phyloP scores from a whole-genome alignment of 2,797 vertebrate species.

The Chrosomus eos region DNA sequence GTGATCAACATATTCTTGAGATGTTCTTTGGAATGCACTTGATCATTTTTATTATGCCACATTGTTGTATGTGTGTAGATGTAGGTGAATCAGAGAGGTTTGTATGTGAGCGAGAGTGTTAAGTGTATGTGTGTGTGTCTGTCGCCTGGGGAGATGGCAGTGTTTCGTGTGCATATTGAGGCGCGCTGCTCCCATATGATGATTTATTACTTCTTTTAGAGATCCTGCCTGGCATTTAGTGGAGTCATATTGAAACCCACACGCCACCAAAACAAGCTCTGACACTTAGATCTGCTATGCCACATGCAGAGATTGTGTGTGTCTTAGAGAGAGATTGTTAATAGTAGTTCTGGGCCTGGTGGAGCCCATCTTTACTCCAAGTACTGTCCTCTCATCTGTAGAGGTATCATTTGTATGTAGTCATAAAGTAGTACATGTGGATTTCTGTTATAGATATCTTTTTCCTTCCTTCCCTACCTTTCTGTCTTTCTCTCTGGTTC shows the following conservation, averaged over 20 bases:
- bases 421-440: slow-evolving; percentile 11
- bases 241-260: slow-evolving; percentile 67
- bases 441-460: slow-evolving; percentile 5
- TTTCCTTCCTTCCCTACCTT: background rate
- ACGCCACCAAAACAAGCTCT: slow-evolving; percentile 61
- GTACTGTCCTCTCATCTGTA: slow-evolving; percentile 17
- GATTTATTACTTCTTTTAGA: slow-evolving; percentile 81
- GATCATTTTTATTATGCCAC: slow-evolving; percentile 66
- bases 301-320: slow-evolving; percentile 42
- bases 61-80: slow-evolving; percentile 69
- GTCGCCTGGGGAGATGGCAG: slow-evolving; percentile 75
- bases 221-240: slow-evolving; percentile 74
- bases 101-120: slow-evolving; percentile 38
- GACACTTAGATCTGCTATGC: slow-evolving; percentile 56
- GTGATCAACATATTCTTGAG: slow-evolving; percentile 29
- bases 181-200: slow-evolving; percentile 73
- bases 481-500: slow-evolving; percentile 11
- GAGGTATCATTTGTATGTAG: slow-evolving; percentile 24
- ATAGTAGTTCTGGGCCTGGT: slow-evolving; percentile 39
- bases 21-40: slow-evolving; percentile 26
- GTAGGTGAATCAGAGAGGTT: slow-evolving; percentile 41
- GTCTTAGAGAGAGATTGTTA: slow-evolving; percentile 38
- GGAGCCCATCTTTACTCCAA: slow-evolving; percentile 23
- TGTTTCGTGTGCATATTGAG: slow-evolving; percentile 74
- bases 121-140: slow-evolving; percentile 43